phyloP scores from a whole-genome alignment of 2,888 invertebrate genomes.

The Romanomermis culicivorax region DNA sequence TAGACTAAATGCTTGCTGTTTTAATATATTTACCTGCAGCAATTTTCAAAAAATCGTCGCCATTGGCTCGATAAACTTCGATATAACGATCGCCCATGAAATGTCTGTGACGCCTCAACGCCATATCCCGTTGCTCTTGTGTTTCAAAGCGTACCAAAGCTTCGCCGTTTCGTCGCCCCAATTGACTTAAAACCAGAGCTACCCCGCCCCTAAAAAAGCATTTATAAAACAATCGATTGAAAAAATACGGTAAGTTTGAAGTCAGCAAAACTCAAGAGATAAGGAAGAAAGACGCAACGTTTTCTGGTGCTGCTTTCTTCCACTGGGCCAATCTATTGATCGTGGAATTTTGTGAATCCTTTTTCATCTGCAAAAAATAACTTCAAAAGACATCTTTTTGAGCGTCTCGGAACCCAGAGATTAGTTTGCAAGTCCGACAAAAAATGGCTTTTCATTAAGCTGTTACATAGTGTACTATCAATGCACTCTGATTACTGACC shows the following conservation, averaged over 20 bases:
- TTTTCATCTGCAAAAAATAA: too few relatives aligned
- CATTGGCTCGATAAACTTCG: conserved; percentile 90
- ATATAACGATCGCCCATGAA: conserved; percentile 92
- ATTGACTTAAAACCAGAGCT: conserved; percentile 83
- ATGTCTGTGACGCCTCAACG: conserved; percentile 86
- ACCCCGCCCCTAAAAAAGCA: conserved; percentile 71
- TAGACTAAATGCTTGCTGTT: background rate
- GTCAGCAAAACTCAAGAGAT: too few relatives aligned
- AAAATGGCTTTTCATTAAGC: too few relatives aligned
- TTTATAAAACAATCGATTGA: background rate
- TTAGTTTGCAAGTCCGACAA: too few relatives aligned
- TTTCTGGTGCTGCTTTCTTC: too few relatives aligned
- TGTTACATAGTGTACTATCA: too few relatives aligned
- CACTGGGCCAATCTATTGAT: too few relatives aligned
- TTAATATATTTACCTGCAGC: conserved; percentile 53
- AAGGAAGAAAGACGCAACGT: too few relatives aligned
- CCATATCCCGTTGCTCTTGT: conserved; percentile 91
- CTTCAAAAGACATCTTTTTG: too few relatives aligned
- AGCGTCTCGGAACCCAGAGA: too few relatives aligned
- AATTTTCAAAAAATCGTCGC: conserved; percentile 86
- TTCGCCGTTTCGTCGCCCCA: conserved; percentile 95
- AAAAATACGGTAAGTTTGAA: background rate
- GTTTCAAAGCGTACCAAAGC: conserved; percentile 83
- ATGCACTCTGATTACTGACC: too few relatives aligned
- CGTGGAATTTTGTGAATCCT: too few relatives aligned